Conservation (phyloP, 2,113 vertebrate species). For the Phrynosoma blainvillii region DNA sequence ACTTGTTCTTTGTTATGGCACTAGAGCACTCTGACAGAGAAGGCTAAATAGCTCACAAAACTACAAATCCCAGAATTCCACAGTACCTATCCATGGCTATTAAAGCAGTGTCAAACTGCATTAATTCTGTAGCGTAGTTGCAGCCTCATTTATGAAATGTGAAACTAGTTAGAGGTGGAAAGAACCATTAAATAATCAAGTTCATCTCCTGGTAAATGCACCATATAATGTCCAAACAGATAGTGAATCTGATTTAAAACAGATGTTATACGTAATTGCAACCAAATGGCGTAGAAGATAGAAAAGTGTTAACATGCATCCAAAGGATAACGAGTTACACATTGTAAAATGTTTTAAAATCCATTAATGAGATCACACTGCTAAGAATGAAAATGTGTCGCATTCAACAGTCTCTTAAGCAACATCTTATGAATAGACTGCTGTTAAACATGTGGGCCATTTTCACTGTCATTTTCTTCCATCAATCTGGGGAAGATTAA, state of each 20-base stretch:
- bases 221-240: background rate
- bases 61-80: too few species aligned
- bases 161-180: conserved; percentile 15
- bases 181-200: conserved; percentile 47
- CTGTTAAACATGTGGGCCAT: conserved; percentile 41
- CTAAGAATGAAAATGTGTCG: conserved; percentile 33
- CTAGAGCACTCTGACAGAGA: too few species aligned
- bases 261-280: conserved; percentile 10
- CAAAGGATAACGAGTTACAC: background rate
- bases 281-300: conserved; percentile 43
- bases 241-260: conserved; percentile 33
- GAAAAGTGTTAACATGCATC: background rate
- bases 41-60: too few species aligned
- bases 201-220: conserved; percentile 6
- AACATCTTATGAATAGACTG: conserved; percentile 38
- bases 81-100: too few species aligned
- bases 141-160: conserved; percentile 3
- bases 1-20: too few species aligned
- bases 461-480: conserved; percentile 53
- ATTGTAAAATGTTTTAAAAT: conserved; percentile 32
- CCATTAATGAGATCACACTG: background rate
- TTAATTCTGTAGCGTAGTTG: too few species aligned
- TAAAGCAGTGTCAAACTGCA: too few species aligned
- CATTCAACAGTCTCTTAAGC: conserved; percentile 35
- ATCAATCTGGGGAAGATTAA: conserved; percentile 60